Conservation (phyloP, 2,797 vertebrate species). For the Picus viridis region DNA sequence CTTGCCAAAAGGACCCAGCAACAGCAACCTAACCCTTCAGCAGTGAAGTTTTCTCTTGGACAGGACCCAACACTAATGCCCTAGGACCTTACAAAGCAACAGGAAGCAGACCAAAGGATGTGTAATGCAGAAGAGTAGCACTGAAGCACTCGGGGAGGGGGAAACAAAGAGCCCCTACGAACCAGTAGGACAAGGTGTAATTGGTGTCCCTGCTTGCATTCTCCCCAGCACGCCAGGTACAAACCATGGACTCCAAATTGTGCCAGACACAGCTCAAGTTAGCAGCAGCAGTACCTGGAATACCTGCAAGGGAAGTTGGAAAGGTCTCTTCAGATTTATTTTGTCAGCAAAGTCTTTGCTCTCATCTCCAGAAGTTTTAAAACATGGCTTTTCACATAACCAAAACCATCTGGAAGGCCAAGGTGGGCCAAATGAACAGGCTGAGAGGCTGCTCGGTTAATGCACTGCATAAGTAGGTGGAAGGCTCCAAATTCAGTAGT, state of each 20-base stretch:
- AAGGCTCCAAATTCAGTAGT: no score
- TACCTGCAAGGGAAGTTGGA: slow-evolving; percentile 63
- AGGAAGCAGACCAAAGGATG: background rate
- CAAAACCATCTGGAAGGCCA: background rate
- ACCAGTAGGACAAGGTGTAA: slow-evolving; percentile 80
- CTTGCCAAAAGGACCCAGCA: background rate
- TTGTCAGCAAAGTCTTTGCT: background rate
- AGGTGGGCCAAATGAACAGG: background rate
- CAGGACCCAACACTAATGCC: background rate
- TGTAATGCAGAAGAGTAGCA: background rate
- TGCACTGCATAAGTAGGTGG: no score
- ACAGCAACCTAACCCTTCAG: background rate
- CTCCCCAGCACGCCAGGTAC: slow-evolving; percentile 75
- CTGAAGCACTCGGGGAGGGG: background rate
- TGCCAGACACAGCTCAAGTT: slow-evolving; percentile 74
- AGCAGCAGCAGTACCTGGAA: slow-evolving; percentile 72
- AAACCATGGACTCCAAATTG: slow-evolving; percentile 73
- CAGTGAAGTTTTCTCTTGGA: background rate
- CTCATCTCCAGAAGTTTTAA: background rate
- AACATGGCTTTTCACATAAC: background rate
- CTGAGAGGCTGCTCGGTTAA: no score
- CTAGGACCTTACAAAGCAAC: background rate
- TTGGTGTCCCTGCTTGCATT: slow-evolving; percentile 56
- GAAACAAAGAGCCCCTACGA: slow-evolving; percentile 22
- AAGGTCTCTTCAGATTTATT: background rate